A percentile compares a stretch with the other conserved stretches of the same genome.
Conservation (phyloP, 2,797 vertebrate genomes). For the Sebastes itinus region DNA sequence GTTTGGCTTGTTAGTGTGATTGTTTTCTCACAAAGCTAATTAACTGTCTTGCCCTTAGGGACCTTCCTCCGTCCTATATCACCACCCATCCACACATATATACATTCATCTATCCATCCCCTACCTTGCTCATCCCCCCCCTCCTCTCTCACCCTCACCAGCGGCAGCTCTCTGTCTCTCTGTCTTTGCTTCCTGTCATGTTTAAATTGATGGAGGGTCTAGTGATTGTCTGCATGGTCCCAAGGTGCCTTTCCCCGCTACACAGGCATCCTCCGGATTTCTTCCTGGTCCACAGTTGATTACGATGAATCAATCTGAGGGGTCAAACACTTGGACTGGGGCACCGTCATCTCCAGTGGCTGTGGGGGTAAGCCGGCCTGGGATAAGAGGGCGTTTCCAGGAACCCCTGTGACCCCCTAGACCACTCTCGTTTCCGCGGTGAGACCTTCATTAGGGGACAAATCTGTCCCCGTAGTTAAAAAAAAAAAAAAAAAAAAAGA, state of each 20-base stretch:
- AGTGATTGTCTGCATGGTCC: constrained; percentile 82
- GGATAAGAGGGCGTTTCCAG: constrained; percentile 65
- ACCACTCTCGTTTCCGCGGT: constrained; percentile 68
- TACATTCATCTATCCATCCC: constrained; percentile 53
- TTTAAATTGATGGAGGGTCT: constrained; percentile 83
- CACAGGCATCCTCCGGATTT: constrained; percentile 74
- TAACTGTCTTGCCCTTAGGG: constrained; percentile 75
- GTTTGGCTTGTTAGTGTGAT: constrained; percentile 84
- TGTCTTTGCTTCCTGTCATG: constrained; percentile 80
- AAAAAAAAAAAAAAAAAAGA: constrained; percentile 2
- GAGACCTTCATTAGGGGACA: constrained; percentile 79
- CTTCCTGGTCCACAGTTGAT: constrained; percentile 81
- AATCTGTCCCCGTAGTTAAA: constrained; percentile 56
- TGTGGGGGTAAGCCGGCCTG: constrained; percentile 49
- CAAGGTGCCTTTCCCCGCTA: constrained; percentile 84
- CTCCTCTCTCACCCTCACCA: constrained; percentile 58
- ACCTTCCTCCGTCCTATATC: constrained; percentile 66
- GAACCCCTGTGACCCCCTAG: constrained; percentile 59
- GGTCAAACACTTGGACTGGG: constrained; percentile 80
- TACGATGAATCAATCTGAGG: constrained; percentile 84
- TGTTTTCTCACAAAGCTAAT: constrained; percentile 86
- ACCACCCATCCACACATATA: constrained; percentile 47
- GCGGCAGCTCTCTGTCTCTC: constrained; percentile 58
- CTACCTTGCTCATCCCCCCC: constrained; percentile 31
- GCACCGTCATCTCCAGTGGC: constrained; percentile 69